Conservation (phyloP, 2,113 vertebrate genomes). For the Ovis canadensis region DNA sequence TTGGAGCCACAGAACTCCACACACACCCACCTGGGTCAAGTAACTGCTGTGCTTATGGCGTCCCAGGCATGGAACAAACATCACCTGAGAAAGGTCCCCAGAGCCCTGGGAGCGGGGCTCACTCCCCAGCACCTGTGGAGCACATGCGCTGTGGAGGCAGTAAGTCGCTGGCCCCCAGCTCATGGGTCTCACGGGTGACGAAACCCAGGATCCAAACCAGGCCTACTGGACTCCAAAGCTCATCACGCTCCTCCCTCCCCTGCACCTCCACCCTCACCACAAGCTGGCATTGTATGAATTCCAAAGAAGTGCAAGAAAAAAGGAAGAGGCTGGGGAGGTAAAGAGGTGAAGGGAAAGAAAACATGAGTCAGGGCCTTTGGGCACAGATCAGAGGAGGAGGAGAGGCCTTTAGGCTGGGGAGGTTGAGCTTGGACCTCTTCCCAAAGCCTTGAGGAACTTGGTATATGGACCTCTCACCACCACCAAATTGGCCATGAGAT, state of each 20-base stretch:
- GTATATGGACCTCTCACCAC: not conserved
- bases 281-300: not conserved
- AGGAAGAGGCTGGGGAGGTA: not conserved
- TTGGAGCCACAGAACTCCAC: not conserved
- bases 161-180: not conserved
- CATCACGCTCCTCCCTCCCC: not conserved
- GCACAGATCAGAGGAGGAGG: not conserved
- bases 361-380: not conserved
- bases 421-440: not conserved
- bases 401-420: not conserved
- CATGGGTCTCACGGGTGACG: not conserved
- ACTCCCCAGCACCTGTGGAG: not conserved
- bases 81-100: not conserved
- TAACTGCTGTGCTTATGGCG: not conserved
- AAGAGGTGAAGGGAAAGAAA: not conserved
- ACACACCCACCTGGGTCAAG: not conserved
- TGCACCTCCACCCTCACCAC: too few species aligned
- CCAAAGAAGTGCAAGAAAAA: not conserved
- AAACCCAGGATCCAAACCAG: not conserved
- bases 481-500: not conserved
- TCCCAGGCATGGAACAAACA: not conserved
- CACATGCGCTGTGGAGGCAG: not conserved
- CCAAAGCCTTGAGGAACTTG: not conserved
- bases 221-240: not conserved
- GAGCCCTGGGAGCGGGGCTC: not conserved